Conservation (phyloP, 35 echinoderm and acorn worm genomes). For the Amphiura filiformis region DNA sequence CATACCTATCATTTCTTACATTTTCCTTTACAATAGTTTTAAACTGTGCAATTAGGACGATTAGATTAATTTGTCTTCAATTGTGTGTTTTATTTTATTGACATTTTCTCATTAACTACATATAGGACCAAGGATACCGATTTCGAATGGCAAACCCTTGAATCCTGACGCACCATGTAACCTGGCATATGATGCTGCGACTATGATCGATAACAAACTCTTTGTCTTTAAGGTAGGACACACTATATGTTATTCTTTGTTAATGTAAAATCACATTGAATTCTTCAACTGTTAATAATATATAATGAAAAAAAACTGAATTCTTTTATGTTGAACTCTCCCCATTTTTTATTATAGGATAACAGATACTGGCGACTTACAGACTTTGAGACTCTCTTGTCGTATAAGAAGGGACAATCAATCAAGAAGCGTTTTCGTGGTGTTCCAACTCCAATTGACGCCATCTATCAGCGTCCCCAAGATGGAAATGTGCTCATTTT, state of each 20-base stretch:
- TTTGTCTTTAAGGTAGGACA: constrained; percentile 35
- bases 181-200: constrained; percentile 27
- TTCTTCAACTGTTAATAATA: no score
- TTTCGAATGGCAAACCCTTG: no score
- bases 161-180: constrained; percentile 42
- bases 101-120: no score
- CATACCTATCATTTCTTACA: no score
- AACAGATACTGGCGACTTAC: constrained; percentile 43
- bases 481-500: constrained; percentile 43
- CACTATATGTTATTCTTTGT: not conserved
- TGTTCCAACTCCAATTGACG: constrained; percentile 41
- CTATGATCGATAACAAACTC: constrained; percentile 37
- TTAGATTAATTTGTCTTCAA: no score
- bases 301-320: no score
- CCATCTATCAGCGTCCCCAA: constrained; percentile 43
- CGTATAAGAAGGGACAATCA: constrained; percentile 32
- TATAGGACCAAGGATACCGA: no score
- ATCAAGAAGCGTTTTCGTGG: constrained; percentile 26
- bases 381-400: constrained; percentile 13
- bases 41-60: no score
- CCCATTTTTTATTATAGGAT: constrained; percentile 38
- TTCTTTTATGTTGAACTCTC: no score
- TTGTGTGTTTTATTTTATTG: no score
- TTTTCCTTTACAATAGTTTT: no score
- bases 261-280: no score